Evolutionary conservation across 2,113 vertebrate genomes (phyloP).

Genomic region (Gymnocephalus cernua): DNA sequence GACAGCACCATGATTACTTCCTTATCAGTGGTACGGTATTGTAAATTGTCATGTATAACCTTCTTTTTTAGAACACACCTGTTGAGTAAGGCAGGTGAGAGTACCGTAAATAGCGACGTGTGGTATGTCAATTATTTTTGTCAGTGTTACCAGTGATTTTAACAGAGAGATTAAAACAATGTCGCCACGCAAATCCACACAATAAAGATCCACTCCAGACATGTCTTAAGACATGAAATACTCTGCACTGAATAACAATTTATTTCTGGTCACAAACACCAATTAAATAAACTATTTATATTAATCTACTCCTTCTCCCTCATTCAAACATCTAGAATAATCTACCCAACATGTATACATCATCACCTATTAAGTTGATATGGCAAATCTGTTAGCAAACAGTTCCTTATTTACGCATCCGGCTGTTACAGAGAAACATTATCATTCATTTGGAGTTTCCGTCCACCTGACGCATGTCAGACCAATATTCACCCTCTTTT

Average conservation of each 20-base stretch:
- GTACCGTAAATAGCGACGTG: neutral
- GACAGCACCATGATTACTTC: neutral
- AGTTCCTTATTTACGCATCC: neutral
- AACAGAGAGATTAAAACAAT: neutral
- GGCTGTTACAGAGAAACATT: neutral
- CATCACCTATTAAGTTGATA: neutral
- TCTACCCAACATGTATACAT: neutral
- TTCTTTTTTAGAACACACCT: neutral
- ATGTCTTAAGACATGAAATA: neutral
- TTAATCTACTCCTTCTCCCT: neutral
- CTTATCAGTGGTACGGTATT: neutral
- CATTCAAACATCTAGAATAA: neutral
- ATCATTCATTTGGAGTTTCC: neutral
- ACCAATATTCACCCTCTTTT: neutral
- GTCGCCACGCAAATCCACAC: neutral
- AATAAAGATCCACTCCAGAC: neutral
- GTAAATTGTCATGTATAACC: neutral
- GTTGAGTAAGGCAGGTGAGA: neutral
- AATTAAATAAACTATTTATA: neutral
- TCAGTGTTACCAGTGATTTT: neutral
- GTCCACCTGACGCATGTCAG: neutral
- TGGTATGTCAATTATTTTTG: neutral
- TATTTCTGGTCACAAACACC: neutral
- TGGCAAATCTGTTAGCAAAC: neutral
- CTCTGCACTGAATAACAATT: neutral